phyloP scores from a whole-genome alignment of 2,888 invertebrate genomes.

The Acronicta aceris region DNA sequence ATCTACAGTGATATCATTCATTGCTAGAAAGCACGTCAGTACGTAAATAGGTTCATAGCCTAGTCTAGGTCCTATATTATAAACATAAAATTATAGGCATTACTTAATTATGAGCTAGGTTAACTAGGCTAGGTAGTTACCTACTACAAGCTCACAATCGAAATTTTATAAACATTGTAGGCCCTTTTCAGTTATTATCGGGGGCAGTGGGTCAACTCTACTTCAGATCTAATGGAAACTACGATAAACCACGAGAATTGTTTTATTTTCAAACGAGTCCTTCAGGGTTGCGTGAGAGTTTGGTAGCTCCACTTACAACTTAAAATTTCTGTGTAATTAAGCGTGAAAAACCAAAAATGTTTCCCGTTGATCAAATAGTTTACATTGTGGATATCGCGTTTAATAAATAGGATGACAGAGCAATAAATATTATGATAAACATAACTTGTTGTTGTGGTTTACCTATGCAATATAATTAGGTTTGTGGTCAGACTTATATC shows the following conservation, averaged over 20 bases:
- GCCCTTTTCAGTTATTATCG: conserved; percentile 60
- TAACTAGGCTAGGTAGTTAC: no score
- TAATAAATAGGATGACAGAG: background rate
- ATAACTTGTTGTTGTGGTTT: background rate
- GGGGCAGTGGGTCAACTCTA: conserved; percentile 80
- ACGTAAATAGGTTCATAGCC: conserved; percentile 16
- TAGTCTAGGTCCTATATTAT: conserved; percentile 30
- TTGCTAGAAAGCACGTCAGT: conserved; percentile 39
- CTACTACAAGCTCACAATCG: conserved; percentile 12
- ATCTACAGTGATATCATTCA: conserved; percentile 38
- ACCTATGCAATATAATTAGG: conserved; percentile 20
- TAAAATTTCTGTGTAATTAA: conserved; percentile 37
- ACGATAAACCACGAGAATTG: conserved; percentile 69
- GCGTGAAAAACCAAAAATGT: conserved; percentile 44
- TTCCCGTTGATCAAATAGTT: conserved; percentile 18
- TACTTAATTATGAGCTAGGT: conserved; percentile 34
- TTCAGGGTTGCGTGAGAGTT: conserved; percentile 71
- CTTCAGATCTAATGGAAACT: conserved; percentile 70
- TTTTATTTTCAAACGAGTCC: conserved; percentile 67
- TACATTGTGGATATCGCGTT: conserved; percentile 18
- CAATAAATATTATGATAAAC: no score
- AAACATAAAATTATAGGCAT: conserved; percentile 38
- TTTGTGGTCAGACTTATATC: conserved; percentile 40
- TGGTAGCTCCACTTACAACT: conserved; percentile 38
- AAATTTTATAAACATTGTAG: conserved; percentile 50